Percentiles rank a stretch among this genome's conserved stretches.
These are phyloP conservation scores for Cetoscarus ocellatus DNA, from an alignment of 2,797 vertebrate species.

Conservation along the genomic window DNA sequence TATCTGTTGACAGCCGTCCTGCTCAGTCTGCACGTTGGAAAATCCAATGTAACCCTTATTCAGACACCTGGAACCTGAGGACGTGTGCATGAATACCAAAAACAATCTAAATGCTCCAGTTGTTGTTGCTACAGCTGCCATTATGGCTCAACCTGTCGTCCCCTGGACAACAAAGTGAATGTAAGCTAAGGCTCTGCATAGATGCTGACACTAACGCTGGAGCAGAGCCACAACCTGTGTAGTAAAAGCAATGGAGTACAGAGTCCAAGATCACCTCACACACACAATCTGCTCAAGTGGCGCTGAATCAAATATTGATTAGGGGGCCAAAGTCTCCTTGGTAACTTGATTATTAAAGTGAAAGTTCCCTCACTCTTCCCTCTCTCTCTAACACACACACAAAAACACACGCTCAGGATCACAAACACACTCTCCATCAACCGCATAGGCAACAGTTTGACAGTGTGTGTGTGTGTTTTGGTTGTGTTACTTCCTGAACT, in stretches of 20 bases:
- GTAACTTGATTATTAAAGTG: conserved; percentile 70
- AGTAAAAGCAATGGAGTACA: conserved; percentile 24
- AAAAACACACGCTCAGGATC: neutral
- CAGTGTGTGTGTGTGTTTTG: conserved; percentile 18
- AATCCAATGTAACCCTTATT: neutral
- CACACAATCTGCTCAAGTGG: conserved; percentile 44
- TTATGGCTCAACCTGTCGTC: conserved; percentile 20
- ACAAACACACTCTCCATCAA: neutral
- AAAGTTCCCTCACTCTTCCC: conserved; percentile 38
- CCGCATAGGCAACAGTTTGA: conserved; percentile 8
- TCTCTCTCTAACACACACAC: neutral
- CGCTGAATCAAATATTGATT: conserved; percentile 71
- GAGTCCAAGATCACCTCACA: conserved; percentile 7
- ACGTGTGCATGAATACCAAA: conserved; percentile 22
- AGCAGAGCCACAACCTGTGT: conserved; percentile 42
- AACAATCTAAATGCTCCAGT: conserved; percentile 15
- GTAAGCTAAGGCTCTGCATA: conserved; percentile 11
- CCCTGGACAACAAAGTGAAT: conserved; percentile 34
- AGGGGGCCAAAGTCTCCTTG: conserved; percentile 46
- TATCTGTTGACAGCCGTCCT: conserved; percentile 1
- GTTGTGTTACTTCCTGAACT: conserved; percentile 34
- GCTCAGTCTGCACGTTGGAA: neutral
- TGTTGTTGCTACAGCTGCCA: conserved; percentile 5
- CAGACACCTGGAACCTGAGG: neutral
- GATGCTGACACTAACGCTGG: conserved; percentile 51